These are phyloP conservation scores for Pseudocheirus occidentalis DNA, from an alignment of 2,797 vertebrate genomes.

Conservation along the genomic window DNA sequence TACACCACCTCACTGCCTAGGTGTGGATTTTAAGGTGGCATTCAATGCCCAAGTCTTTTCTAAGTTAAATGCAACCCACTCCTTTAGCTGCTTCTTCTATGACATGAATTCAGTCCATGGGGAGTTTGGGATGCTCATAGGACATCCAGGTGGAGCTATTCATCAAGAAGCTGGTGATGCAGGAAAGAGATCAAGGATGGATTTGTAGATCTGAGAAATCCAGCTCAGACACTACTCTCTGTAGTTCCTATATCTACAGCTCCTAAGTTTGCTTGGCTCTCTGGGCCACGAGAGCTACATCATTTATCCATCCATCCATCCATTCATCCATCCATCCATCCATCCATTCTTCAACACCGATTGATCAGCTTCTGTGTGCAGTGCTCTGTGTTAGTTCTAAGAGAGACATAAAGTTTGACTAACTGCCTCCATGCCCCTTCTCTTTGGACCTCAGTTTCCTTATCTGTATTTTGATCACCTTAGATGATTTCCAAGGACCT, in stretches of 20 bases:
- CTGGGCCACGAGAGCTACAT: background rate
- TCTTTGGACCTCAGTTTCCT: background rate
- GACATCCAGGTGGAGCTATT: background rate
- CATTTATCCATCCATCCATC: background rate
- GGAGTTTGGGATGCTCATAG: background rate
- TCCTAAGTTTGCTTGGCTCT: background rate
- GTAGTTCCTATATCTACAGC: background rate
- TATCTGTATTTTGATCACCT: background rate
- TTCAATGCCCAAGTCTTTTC: background rate
- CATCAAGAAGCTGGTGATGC: background rate
- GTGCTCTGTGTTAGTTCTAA: background rate
- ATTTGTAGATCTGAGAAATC: background rate
- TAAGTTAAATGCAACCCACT: background rate
- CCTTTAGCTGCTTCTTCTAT: background rate
- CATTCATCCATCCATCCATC: background rate
- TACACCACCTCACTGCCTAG: background rate
- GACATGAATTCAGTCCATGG: background rate
- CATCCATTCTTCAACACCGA: background rate
- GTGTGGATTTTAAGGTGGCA: background rate
- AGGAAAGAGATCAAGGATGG: background rate
- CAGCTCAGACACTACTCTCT: background rate
- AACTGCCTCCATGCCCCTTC: background rate
- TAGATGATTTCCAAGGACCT: background rate
- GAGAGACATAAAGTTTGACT: background rate
- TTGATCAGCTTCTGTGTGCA: background rate